Evolutionary conservation across 2,113 vertebrate species (phyloP).

Genomic region (Perca schrenkii): DNA sequence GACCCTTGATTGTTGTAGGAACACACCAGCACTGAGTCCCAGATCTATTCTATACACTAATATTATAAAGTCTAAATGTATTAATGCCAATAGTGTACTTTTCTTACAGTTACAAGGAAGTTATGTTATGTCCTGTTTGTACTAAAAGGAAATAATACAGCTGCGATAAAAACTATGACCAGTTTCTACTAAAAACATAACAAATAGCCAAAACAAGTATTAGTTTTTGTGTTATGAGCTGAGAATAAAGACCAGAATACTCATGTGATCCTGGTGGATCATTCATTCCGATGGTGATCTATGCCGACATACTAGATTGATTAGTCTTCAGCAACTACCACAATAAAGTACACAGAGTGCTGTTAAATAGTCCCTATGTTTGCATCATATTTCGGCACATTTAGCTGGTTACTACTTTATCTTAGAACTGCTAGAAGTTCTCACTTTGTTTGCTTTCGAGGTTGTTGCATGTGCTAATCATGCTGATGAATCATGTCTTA

Average conservation of each 20-base stretch:
- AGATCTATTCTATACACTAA: not conserved
- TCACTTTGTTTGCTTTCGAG: not conserved
- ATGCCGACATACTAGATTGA: not conserved
- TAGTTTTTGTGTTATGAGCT: no score
- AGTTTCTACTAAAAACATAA: no score
- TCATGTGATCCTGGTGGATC: not conserved
- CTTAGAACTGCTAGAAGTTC: not conserved
- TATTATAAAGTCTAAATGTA: not conserved
- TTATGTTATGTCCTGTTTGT: no score
- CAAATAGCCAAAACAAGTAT: no score
- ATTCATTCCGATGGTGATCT: not conserved
- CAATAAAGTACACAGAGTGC: not conserved
- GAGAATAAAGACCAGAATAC: not conserved
- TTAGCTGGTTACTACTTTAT: not conserved
- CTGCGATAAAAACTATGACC: no score
- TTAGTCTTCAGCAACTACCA: no score
- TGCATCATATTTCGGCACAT: not conserved
- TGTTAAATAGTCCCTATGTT: not conserved
- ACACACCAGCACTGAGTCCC: not conserved
- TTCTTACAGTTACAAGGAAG: no score
- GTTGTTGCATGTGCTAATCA: not conserved
- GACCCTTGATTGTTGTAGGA: not conserved
- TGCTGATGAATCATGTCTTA: no score
- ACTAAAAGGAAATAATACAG: no score
- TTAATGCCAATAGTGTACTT: not conserved